Percentiles rank a stretch among this genome's conserved stretches.
phyloP scores from a whole-genome alignment of 2,888 invertebrate genomes.

The Ophraella communa region DNA sequence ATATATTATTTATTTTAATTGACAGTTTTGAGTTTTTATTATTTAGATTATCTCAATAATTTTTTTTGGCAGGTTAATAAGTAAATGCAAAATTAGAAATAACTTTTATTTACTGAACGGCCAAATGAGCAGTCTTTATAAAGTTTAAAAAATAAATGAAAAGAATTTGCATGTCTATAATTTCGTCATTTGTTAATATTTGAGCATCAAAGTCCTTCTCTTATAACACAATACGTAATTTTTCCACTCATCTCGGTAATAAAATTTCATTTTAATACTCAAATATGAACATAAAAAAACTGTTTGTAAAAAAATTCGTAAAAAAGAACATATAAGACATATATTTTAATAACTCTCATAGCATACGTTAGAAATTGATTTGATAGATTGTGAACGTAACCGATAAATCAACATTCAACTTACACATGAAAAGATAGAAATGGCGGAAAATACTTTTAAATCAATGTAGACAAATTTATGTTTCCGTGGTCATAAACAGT shows the following conservation, averaged over 20 bases:
- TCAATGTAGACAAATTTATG: neutral
- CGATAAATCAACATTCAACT: neutral
- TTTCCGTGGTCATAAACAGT: neutral
- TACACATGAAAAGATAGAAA: neutral
- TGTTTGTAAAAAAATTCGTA: slow-evolving; percentile 17
- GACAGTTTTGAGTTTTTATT: too few species aligned
- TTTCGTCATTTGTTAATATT: slow-evolving; percentile 11
- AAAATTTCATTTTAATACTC: neutral
- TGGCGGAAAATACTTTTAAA: neutral
- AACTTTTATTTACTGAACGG: slow-evolving; percentile 44
- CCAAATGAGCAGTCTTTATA: slow-evolving; percentile 45
- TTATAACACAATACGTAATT: neutral
- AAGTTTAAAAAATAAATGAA: slow-evolving; percentile 36
- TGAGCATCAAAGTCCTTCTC: slow-evolving; percentile 2
- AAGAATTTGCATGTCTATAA: slow-evolving; percentile 32
- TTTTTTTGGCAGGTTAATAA: neutral
- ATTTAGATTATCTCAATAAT: too few species aligned
- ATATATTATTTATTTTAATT: too few species aligned
- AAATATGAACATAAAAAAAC: slow-evolving; percentile 12
- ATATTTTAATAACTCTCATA: slow-evolving; percentile 26
- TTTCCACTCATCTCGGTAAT: neutral
- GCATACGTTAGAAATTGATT: slow-evolving; percentile 23
- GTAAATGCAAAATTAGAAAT: slow-evolving; percentile 38
- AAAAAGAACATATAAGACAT: slow-evolving; percentile 30
- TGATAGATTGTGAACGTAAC: neutral